These are phyloP conservation scores for Aspidiotus destructor DNA, from an alignment of 2,888 invertebrate species.

Conservation along the genomic window DNA sequence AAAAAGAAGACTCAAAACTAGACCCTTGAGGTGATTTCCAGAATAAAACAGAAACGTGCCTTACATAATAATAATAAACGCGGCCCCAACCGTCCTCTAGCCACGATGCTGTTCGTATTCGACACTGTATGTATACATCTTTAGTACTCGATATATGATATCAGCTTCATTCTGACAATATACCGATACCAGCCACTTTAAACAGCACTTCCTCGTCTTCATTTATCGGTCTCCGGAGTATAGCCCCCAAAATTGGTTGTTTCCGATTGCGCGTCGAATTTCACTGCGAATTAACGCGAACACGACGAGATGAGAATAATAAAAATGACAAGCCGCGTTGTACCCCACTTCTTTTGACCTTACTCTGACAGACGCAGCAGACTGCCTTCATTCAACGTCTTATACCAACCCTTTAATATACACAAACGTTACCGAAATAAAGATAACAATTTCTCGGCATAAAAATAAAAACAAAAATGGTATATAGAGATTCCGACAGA, in stretches of 20 bases:
- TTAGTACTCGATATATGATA: slow-evolving; percentile 30
- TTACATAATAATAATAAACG: slow-evolving; percentile 19
- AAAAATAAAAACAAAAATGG: too few species aligned
- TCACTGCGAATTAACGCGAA: slow-evolving; percentile 32
- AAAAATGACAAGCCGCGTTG: slow-evolving; percentile 21
- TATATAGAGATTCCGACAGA: too few species aligned
- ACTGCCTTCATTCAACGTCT: too few species aligned
- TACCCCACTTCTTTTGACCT: neutral
- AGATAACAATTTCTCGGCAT: too few species aligned
- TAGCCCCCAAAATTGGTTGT: slow-evolving; percentile 31
- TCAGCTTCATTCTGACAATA: slow-evolving; percentile 28
- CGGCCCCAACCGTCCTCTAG: slow-evolving; percentile 13
- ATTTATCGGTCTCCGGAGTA: slow-evolving; percentile 32
- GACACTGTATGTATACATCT: slow-evolving; percentile 30
- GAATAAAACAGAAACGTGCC: slow-evolving; percentile 31
- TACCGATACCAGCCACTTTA: slow-evolving; percentile 30
- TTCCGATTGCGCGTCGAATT: slow-evolving; percentile 32
- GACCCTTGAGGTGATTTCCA: slow-evolving; percentile 31
- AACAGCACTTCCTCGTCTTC: slow-evolving; percentile 27
- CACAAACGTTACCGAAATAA: too few species aligned
- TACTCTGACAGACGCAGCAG: too few species aligned
- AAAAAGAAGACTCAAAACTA: slow-evolving; percentile 28
- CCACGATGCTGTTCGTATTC: slow-evolving; percentile 30
- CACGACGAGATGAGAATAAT: slow-evolving; percentile 28
- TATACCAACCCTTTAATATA: too few species aligned